Base-by-base conservation (phyloP, 2,888 invertebrate species). In the Platerodrilus igneus region DNA sequence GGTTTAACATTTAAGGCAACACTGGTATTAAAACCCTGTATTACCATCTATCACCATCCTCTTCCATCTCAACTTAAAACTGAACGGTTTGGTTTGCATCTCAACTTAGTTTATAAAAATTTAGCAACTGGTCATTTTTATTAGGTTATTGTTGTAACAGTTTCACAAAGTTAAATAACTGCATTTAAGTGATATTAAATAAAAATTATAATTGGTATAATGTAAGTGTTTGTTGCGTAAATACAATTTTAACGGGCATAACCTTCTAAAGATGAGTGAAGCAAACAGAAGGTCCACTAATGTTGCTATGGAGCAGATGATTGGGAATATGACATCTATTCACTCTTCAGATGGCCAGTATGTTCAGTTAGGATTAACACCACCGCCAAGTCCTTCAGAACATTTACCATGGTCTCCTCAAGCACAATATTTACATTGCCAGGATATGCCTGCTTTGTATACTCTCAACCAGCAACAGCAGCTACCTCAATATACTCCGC, bases 321-420 rank as follows among this genome's bases (percentile, higher is more conserved):
- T 77, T 38, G 74, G 75, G 51, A 74, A 76, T 50, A 75, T 77
- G 71, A 75, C 76, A 19, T 72, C 76, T 9, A 67, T 73, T 46
- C 75, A 75, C 52, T 74, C 67, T 58, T 64, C 69, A n/a, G 73
- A 75, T 41, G 75, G 74, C 13, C 76, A 74, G 52, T 78, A 75
- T 54, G 70, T 73, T 23, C 74, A 74, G 41, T 68, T 77, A 42
- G 74, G 73, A 3, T 71, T 72, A 48, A 63, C 69, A 7, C 62
- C 67, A 10, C 70, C 68, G 18, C 46, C 46, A 9, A 35, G 35
- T 16, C 59, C 62, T 30, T 40, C 57, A 18, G 59, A 63, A 34
- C 38, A 50, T 21, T 25, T 56, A 14, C 53, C 52, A 33, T 62
- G 62, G 62, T 41, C 40, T 10, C 3, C 30, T 15, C 57, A 54